Conservation (phyloP, 2,888 invertebrate genomes). For the Merodon equestris region DNA sequence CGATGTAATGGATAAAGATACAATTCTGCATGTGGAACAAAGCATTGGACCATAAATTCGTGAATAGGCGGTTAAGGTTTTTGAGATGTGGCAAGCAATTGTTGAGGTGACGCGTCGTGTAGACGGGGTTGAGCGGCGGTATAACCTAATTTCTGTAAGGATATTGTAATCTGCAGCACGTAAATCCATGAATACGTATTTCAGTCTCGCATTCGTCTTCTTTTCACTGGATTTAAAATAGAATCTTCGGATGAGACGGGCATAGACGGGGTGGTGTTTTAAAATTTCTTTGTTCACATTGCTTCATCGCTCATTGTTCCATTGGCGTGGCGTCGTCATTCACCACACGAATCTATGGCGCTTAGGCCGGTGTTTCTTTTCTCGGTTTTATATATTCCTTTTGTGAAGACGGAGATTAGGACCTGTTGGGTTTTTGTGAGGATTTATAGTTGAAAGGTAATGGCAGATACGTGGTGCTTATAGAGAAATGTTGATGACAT, state of each 20-base stretch:
- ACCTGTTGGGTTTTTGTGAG: constrained; percentile 61
- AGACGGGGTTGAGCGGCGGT: constrained; percentile 42
- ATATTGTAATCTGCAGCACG: constrained; percentile 71
- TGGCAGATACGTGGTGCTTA: constrained; percentile 39
- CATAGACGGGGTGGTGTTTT: too few relatives aligned
- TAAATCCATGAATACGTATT: constrained; percentile 69
- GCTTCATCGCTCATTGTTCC: too few relatives aligned
- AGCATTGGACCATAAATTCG: constrained; percentile 62
- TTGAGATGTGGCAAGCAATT: background rate
- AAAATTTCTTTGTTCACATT: too few relatives aligned
- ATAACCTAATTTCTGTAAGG: constrained; percentile 70
- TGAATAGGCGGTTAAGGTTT: constrained; percentile 39
- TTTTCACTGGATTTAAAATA: constrained; percentile 32
- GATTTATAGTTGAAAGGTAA: constrained; percentile 55
- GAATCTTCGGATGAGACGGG: too few relatives aligned
- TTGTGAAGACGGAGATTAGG: constrained; percentile 54
- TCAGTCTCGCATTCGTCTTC: constrained; percentile 47
- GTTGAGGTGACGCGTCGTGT: constrained; percentile 11
- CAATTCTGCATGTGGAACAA: constrained; percentile 70
- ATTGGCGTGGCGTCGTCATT: too few relatives aligned
- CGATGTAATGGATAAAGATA: constrained; percentile 71
- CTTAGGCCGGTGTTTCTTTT: constrained; percentile 40
- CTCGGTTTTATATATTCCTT: constrained; percentile 51
- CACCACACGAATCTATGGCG: background rate
- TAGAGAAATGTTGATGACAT: constrained; percentile 66